Percentiles rank a stretch among this genome's conserved stretches.
These are phyloP conservation scores for Platypus cylindrus DNA, from an alignment of 2,888 invertebrate genomes.

Conservation along the genomic window DNA sequence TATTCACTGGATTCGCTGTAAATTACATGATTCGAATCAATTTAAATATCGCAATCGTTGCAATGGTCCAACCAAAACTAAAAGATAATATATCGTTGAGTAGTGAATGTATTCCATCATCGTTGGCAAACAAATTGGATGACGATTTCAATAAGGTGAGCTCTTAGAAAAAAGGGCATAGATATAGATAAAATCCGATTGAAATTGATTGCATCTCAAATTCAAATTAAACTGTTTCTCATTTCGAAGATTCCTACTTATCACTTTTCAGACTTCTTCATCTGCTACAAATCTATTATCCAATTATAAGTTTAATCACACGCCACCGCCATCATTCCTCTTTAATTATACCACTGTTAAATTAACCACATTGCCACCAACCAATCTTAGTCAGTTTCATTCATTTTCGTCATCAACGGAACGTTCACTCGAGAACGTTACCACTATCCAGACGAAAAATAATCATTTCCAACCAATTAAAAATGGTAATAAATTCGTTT, in stretches of 20 bases:
- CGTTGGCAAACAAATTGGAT: too few relatives aligned
- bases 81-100: slow-evolving; percentile 21
- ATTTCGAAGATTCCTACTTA: too few relatives aligned
- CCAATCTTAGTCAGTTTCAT: not conserved
- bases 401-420: not conserved
- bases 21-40: slow-evolving; percentile 58
- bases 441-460: not conserved
- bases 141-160: too few relatives aligned
- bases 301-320: too few relatives aligned
- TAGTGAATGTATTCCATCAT: slow-evolving; percentile 20
- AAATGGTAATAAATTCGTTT: slow-evolving; percentile 32
- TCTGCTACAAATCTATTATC: too few relatives aligned
- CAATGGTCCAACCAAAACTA: slow-evolving; percentile 40
- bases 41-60: slow-evolving; percentile 54
- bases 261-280: not conserved
- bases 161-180: too few relatives aligned
- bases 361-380: not conserved
- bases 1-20: slow-evolving; percentile 51
- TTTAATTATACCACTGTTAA: slow-evolving; percentile 2
- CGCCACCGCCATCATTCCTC: not conserved
- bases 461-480: not conserved
- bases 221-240: too few relatives aligned
- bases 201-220: too few relatives aligned
- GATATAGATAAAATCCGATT: too few relatives aligned
- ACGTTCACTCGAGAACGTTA: not conserved